Percentiles rank a stretch among this genome's conserved stretches.
Evolutionary conservation across 1,140 invertebrate genomes (phyloP).

Genomic region (Dermatophagoides farinae): DNA sequence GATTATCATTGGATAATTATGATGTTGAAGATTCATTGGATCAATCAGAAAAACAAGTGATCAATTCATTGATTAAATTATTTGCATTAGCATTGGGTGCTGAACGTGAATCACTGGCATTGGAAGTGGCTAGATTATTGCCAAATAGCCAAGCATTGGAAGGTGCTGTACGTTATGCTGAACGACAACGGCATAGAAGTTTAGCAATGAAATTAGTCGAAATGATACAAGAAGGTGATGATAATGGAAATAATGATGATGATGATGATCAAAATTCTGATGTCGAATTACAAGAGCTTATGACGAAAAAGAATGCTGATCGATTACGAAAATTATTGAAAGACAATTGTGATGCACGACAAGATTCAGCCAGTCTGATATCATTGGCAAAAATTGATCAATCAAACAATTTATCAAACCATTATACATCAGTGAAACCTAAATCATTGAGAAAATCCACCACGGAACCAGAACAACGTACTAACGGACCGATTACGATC

Average conservation of each 20-base stretch:
- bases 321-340: neutral
- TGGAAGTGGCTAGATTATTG: slow-evolving; percentile 66
- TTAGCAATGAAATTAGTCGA: slow-evolving; percentile 41
- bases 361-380: neutral
- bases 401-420: neutral
- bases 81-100: slow-evolving; percentile 68
- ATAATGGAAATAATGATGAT: neutral
- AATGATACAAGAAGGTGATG: slow-evolving; percentile 19
- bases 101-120: slow-evolving; percentile 59
- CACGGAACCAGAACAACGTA: neutral
- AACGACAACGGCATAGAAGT: slow-evolving; percentile 45
- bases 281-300: neutral
- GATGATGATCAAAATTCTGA: slow-evolving; percentile 1
- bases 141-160: slow-evolving; percentile 49
- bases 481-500: neutral
- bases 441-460: neutral
- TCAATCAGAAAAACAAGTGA: slow-evolving; percentile 37
- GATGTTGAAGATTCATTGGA: slow-evolving; percentile 29
- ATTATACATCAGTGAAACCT: neutral
- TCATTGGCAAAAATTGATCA: neutral
- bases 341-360: neutral
- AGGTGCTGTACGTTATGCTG: slow-evolving; percentile 66
- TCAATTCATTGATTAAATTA: slow-evolving; percentile 61
- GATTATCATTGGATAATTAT: slow-evolving; percentile 19
- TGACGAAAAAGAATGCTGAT: neutral